These are phyloP conservation scores for Bryconaethiops microstoma DNA, from an alignment of 2,797 vertebrate species.

Conservation along the genomic window DNA sequence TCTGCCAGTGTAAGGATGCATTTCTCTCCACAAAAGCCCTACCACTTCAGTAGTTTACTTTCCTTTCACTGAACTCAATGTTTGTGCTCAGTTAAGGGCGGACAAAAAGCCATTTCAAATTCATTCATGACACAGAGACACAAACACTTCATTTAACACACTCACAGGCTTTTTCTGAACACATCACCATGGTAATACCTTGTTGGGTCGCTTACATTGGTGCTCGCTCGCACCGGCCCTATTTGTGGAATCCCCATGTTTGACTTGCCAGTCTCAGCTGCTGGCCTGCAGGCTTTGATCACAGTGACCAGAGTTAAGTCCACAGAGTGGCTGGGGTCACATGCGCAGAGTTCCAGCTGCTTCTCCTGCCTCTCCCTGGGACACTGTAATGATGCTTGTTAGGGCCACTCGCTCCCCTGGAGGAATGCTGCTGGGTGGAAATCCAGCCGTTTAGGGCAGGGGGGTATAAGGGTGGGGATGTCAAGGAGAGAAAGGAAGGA, in stretches of 20 bases:
- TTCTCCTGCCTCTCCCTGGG: conserved; percentile 30
- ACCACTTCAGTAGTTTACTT: not conserved
- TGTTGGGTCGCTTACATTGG: conserved; percentile 9
- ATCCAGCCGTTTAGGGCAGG: conserved; percentile 37
- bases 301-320: conserved; percentile 60
- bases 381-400: conserved; percentile 57
- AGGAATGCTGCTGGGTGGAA: conserved; percentile 59
- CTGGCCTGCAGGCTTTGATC: conserved; percentile 63
- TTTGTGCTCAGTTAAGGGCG: conserved; percentile 5
- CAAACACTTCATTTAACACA: not conserved
- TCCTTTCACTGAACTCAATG: not conserved
- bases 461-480: not conserved
- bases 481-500: conserved; percentile 7
- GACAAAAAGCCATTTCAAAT: not conserved
- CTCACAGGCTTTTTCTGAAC: conserved; percentile 9
- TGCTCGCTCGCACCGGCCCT: conserved; percentile 13
- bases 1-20: too few species aligned
- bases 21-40: not conserved
- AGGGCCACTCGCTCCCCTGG: conserved; percentile 57
- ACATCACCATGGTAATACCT: not conserved
- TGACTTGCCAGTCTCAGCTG: conserved; percentile 65
- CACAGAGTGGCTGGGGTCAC: conserved; percentile 61
- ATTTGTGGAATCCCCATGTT: conserved; percentile 61
- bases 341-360: conserved; percentile 50
- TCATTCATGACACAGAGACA: not conserved